Percentiles rank a stretch among this genome's conserved stretches.
phyloP scores from a whole-genome alignment of 2,888 invertebrate genomes.

The Coelinius sp. region DNA sequence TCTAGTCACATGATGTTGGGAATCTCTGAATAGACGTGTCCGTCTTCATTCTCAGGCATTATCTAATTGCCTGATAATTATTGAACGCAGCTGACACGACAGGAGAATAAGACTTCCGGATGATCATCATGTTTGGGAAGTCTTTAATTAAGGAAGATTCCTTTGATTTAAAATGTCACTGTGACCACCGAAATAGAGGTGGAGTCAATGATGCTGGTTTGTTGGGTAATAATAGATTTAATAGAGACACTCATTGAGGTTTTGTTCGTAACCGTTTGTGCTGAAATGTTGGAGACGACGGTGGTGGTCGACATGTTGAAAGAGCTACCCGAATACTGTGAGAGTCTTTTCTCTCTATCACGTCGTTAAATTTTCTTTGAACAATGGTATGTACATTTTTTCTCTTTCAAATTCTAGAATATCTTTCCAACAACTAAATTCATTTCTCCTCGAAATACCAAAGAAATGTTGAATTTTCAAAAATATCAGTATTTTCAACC shows the following conservation, averaged over 20 bases:
- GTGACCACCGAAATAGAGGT: background rate
- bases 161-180: constrained; percentile 2
- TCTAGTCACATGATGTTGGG: background rate
- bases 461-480: too few species aligned
- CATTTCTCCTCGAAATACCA: too few species aligned
- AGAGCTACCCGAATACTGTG: background rate
- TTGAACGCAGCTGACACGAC: constrained; percentile 12
- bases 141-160: background rate
- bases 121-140: background rate
- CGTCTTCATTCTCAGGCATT: background rate
- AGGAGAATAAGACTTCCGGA: background rate
- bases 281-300: background rate
- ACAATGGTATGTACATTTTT: too few species aligned
- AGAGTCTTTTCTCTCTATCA: constrained; percentile 58
- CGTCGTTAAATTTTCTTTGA: background rate
- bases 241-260: constrained; percentile 70
- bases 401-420: too few species aligned
- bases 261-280: background rate
- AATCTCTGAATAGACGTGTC: constrained; percentile 13
- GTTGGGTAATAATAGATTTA: constrained; percentile 69
- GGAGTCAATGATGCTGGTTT: constrained; percentile 1
- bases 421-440: too few species aligned
- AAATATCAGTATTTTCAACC: background rate
- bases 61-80: background rate
- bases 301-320: constrained; percentile 23